Evolutionary conservation across 2,888 invertebrate genomes (phyloP).

Genomic region (Meta bourneti): DNA sequence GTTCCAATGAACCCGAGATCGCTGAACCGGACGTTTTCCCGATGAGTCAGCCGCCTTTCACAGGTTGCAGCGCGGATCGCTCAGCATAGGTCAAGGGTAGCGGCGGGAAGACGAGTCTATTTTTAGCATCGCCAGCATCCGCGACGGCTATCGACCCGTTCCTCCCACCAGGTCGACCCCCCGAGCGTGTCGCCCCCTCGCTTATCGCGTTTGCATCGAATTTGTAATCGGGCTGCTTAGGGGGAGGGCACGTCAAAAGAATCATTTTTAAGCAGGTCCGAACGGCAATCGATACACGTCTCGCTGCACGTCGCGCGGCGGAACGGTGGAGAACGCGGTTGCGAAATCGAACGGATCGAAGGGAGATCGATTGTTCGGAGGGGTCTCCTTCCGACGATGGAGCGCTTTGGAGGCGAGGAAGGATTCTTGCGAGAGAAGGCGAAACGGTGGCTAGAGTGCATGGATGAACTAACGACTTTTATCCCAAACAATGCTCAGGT

Average conservation of each 20-base stretch:
- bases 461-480: too few species aligned
- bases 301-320: not conserved
- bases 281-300: too few species aligned
- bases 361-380: too few species aligned
- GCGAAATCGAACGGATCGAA: not conserved
- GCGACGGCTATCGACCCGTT: slow-evolving; percentile 5
- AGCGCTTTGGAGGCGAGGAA: not conserved
- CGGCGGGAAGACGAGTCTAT: slow-evolving; percentile 23
- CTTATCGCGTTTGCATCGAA: slow-evolving; percentile 30
- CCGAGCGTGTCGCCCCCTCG: not conserved
- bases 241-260: not conserved
- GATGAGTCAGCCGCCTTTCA: not conserved
- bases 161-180: not conserved
- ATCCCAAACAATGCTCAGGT: too few species aligned
- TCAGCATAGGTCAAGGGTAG: slow-evolving; percentile 40
- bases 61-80: not conserved
- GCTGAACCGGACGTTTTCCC: too few species aligned
- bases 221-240: slow-evolving; percentile 1
- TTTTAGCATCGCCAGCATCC: slow-evolving; percentile 44
- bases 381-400: not conserved
- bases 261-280: too few species aligned
- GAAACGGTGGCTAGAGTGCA: too few species aligned
- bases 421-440: too few species aligned
- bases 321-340: not conserved
- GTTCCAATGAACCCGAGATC: too few species aligned